A percentile compares a stretch with the other conserved stretches of the same genome.
phyloP scores from a whole-genome alignment of 2,888 invertebrate species.

The Hydrotaea cyrtoneurina region DNA sequence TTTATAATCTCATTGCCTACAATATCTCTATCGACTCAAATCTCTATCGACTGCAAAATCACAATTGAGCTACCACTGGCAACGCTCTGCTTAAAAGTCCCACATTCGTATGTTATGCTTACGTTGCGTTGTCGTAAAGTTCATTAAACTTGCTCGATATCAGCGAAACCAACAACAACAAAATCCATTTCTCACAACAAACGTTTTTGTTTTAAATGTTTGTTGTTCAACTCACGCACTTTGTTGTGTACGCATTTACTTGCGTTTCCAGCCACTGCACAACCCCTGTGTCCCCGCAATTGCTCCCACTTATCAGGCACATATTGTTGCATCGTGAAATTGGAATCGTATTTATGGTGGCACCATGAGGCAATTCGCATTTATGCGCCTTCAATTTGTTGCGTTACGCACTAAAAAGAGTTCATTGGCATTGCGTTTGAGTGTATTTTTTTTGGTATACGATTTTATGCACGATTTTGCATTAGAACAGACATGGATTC shows the following conservation, averaged over 20 bases:
- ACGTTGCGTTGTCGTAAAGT: slow-evolving; percentile 41
- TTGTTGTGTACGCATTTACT: slow-evolving; percentile 26
- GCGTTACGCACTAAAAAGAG: slow-evolving; percentile 62
- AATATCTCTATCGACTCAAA: too few species aligned
- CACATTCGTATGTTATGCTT: slow-evolving; percentile 26
- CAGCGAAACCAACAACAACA: slow-evolving; percentile 6
- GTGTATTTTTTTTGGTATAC: slow-evolving; percentile 9
- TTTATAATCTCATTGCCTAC: too few species aligned
- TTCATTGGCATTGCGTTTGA: slow-evolving; percentile 50
- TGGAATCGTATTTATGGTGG: slow-evolving; percentile 23
- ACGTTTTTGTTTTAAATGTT: slow-evolving; percentile 50
- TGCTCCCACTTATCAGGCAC: neutral
- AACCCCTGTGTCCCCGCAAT: neutral
- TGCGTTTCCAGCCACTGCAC: too few species aligned
- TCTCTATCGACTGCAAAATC: too few species aligned
- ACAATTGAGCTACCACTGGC: too few species aligned
- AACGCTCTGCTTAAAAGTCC: too few species aligned
- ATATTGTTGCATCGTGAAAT: slow-evolving; percentile 1
- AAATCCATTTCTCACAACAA: neutral
- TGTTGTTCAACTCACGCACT: slow-evolving; percentile 60
- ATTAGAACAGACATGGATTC: too few species aligned
- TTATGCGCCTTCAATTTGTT: slow-evolving; percentile 46
- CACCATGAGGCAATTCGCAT: slow-evolving; percentile 40
- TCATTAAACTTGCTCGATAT: slow-evolving; percentile 52
- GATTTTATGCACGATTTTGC: slow-evolving; percentile 7